Evolutionary conservation across 2,113 vertebrate genomes (phyloP).

Genomic region (Engraulis encrasicolus): DNA sequence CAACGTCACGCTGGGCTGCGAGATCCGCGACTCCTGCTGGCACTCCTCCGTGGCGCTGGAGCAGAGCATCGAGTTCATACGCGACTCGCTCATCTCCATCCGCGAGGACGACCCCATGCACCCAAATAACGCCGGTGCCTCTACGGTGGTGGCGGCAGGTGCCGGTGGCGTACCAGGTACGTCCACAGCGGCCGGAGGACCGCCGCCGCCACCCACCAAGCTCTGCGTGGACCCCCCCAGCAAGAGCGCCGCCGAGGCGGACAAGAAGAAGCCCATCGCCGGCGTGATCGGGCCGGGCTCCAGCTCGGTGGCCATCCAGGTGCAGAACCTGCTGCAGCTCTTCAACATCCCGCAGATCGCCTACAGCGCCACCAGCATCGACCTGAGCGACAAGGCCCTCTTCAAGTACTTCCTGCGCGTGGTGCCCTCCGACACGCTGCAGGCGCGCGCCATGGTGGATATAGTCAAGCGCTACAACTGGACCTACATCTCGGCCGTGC

Average conservation of each 20-base stretch:
- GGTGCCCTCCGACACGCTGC: constrained; percentile 94
- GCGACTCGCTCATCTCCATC: constrained; percentile 97
- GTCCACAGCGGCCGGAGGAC: background rate
- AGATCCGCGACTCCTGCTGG: constrained; percentile 98
- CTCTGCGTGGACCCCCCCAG: constrained; percentile 89
- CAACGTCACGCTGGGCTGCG: constrained; percentile 95
- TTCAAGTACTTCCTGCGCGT: constrained; percentile 98
- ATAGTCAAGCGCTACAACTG: constrained; percentile 98
- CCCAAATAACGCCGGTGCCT: background rate
- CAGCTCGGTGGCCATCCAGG: constrained; percentile 98
- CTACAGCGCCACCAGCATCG: constrained; percentile 97
- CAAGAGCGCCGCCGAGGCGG: constrained; percentile 77
- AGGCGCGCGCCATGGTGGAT: constrained; percentile 95
- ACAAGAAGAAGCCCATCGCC: constrained; percentile 92
- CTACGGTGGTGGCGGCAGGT: background rate
- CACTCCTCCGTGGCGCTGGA: constrained; percentile 97
- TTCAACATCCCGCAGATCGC: constrained; percentile 99
- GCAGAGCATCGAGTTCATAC: constrained; percentile 98
- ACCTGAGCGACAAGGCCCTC: constrained; percentile 96
- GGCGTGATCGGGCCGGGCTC: constrained; percentile 98
- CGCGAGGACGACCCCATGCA: constrained; percentile 80
- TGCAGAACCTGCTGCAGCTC: constrained; percentile 96
- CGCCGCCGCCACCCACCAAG: constrained; percentile 61
- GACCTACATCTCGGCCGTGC: constrained; percentile 98
- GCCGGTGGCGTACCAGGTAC: too few species aligned